Percentiles rank a stretch among this genome's conserved stretches.
Conservation (phyloP, 2,888 invertebrate species). For the Rotaria macrura region DNA sequence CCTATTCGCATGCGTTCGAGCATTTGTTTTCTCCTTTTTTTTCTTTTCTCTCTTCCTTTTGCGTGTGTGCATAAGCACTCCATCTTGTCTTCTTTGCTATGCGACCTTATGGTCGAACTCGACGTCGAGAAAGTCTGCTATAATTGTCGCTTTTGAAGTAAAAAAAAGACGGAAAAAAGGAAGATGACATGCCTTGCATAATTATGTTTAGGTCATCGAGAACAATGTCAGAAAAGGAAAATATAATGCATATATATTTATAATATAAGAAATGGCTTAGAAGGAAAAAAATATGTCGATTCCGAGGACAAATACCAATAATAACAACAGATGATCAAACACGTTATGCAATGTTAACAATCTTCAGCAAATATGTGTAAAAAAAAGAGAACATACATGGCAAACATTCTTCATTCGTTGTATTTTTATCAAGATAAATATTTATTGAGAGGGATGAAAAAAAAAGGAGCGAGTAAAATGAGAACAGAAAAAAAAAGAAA, state of each 20-base stretch:
- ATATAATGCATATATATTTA: too few species aligned
- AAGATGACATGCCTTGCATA: neutral
- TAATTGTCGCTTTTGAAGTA: neutral
- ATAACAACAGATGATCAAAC: neutral
- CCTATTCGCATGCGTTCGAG: neutral
- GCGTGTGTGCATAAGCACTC: neutral
- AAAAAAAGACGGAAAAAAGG: neutral
- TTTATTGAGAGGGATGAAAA: neutral
- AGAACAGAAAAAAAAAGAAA: neutral
- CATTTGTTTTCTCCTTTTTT: conserved; percentile 4
- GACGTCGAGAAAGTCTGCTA: neutral
- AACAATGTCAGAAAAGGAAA: neutral
- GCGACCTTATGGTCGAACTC: conserved; percentile 3
- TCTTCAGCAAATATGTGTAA: neutral
- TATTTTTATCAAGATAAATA: conserved; percentile 4
- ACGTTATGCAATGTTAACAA: neutral
- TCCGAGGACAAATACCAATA: neutral
- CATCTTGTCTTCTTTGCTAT: neutral
- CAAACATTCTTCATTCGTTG: neutral
- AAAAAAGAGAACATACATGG: neutral
- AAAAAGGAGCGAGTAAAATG: neutral
- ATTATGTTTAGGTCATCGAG: neutral
- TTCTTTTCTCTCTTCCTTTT: neutral
- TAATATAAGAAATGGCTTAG: neutral
- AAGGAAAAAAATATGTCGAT: neutral